Evolutionary conservation across 2,797 vertebrate species (phyloP).

Genomic region (Tarsius wallacei): DNA sequence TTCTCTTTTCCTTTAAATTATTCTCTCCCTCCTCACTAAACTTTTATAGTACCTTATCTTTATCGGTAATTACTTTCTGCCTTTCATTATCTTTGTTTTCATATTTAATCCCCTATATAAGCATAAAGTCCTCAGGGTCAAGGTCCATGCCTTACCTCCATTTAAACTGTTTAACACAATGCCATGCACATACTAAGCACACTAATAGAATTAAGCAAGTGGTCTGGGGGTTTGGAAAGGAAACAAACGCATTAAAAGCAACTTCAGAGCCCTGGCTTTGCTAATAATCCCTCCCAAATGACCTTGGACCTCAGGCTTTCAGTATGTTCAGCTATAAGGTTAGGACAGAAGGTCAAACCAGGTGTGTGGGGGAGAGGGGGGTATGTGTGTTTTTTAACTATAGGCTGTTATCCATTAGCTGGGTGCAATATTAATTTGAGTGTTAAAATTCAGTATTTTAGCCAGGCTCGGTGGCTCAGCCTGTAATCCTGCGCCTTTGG

Average conservation of each 20-base stretch:
- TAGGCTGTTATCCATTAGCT: neutral
- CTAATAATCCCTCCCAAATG: slow-evolving; percentile 16
- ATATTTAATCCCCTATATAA: slow-evolving; percentile 64
- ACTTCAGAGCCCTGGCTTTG: slow-evolving; percentile 13
- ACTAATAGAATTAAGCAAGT: slow-evolving; percentile 10
- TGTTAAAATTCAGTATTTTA: no score
- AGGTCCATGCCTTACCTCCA: slow-evolving; percentile 40
- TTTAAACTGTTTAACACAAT: slow-evolving; percentile 53
- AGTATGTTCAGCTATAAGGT: slow-evolving; percentile 9
- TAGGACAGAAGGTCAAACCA: neutral
- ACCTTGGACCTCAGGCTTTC: slow-evolving; percentile 39
- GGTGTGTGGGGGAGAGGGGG: neutral
- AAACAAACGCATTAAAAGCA: slow-evolving; percentile 35
- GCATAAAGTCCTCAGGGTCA: slow-evolving; percentile 14
- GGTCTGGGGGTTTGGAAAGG: neutral
- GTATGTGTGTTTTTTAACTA: slow-evolving; percentile 8
- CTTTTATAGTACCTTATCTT: neutral
- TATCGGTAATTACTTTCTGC: slow-evolving; percentile 61
- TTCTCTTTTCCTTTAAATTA: slow-evolving; percentile 43
- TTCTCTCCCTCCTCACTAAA: slow-evolving; percentile 60
- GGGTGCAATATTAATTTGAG: slow-evolving; percentile 53
- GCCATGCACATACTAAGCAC: slow-evolving; percentile 16
- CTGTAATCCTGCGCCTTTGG: no score
- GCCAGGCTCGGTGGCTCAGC: no score
- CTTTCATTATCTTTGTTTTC: slow-evolving; percentile 62